Evolutionary conservation across 1,140 invertebrate genomes (phyloP), one percentile per base, ranked within the genome.

Genomic region (Wasmannia auropunctata): DNA sequence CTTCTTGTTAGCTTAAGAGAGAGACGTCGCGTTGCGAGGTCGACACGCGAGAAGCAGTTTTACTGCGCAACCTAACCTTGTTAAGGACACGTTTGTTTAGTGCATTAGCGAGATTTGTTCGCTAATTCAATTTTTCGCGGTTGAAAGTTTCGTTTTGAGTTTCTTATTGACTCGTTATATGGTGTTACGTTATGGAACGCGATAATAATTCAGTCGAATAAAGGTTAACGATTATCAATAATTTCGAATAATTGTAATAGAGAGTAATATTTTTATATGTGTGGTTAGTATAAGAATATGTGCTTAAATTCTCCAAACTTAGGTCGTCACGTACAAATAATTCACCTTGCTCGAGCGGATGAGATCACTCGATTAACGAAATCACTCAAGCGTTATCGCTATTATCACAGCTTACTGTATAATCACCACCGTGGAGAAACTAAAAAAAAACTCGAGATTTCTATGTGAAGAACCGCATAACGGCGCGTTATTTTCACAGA

Each of bases 1-100:
- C 28, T 74, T 83, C 67, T 31, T 25, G 79, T 83, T 83, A 58
- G 28, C 67, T 83, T 3, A 43, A 60, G 65, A 56, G n/a, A 40
- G 10, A 67, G 22, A 70, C 51, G 22, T 56, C 51, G 63, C 28
- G 40, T 14, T 10, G 56, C 72, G 70, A 84, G 65, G 37, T 70
- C 46, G 62, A 80, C 34, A 40, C 63, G 63, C 40, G 49, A 31
- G 28, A 34, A 37, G 37, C 6, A 19, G 16, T 19, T 40, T 28
- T 19, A n/a, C 28, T 19, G 25, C 43, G 76, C n/a, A 28, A 63
- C 56, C 75, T 63, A 77, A 77, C 75, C 75, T 77, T 43, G 25
- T 62, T 25, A n/a, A 37, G 37, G 25, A 74, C n/a, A n/a, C 25
- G 37, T 72, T 40, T 70, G 34, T 7, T 54, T 22, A 25, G 3